These are phyloP conservation scores for Tachypleus tridentatus DNA, from an alignment of 1,140 invertebrate species.

Conservation along the genomic window DNA sequence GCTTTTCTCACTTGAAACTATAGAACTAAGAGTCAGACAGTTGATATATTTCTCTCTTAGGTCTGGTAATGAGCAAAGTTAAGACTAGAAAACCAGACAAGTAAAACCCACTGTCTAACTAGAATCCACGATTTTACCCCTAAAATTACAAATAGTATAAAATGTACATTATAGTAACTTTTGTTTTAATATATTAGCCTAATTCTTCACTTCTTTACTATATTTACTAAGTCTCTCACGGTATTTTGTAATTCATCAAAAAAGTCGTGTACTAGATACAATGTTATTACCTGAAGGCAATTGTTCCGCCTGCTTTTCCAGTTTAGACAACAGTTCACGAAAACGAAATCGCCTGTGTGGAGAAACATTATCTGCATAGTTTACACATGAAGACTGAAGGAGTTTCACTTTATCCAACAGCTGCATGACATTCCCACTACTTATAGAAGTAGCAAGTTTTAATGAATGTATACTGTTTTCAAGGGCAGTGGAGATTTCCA, in stretches of 20 bases:
- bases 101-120: too few species aligned
- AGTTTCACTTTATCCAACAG: slow-evolving; percentile 64
- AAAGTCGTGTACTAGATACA: slow-evolving; percentile 39
- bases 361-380: slow-evolving; percentile 51
- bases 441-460: slow-evolving; percentile 15
- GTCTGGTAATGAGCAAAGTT: too few species aligned
- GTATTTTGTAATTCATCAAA: slow-evolving; percentile 62
- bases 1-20: too few species aligned
- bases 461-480: slow-evolving; percentile 17
- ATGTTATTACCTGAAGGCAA: slow-evolving; percentile 49
- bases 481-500: slow-evolving; percentile 26
- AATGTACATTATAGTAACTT: too few species aligned
- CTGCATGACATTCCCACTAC: slow-evolving; percentile 49
- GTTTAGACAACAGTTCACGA: slow-evolving; percentile 62
- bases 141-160: too few species aligned
- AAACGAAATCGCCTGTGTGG: slow-evolving; percentile 80
- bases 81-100: too few species aligned
- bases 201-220: slow-evolving; percentile 51
- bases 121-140: too few species aligned
- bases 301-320: slow-evolving; percentile 67
- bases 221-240: slow-evolving; percentile 64
- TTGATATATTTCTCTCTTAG: too few species aligned
- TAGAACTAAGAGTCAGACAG: too few species aligned
- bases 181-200: too few species aligned
- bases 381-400: slow-evolving; percentile 59